phyloP scores from a whole-genome alignment of 2,888 invertebrate genomes.

The Yponomeuta sedellus region DNA sequence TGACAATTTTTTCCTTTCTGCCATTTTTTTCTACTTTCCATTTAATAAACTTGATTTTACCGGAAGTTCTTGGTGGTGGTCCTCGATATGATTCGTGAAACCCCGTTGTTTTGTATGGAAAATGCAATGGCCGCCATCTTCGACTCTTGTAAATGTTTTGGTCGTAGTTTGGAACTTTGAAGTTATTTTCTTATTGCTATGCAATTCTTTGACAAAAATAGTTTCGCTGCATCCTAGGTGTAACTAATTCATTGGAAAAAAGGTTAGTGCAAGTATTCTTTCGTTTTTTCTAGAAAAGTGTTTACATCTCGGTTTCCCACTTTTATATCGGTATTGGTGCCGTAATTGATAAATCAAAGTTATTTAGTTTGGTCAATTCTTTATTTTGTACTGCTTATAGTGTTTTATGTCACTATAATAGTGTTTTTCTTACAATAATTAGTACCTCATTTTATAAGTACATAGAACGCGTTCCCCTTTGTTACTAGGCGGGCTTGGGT shows the following conservation, averaged over 20 bases:
- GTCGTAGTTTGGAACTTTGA: conserved; percentile 74
- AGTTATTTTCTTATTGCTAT: conserved; percentile 64
- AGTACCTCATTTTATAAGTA: conserved; percentile 67
- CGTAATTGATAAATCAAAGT: conserved; percentile 53
- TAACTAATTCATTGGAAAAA: conserved; percentile 46
- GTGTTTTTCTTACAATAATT: conserved; percentile 36
- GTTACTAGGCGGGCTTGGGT: conserved; percentile 52
- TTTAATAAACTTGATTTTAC: conserved; percentile 28
- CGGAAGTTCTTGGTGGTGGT: conserved; percentile 46
- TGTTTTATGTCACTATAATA: conserved; percentile 17
- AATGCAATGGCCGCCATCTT: conserved; percentile 91
- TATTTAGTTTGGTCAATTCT: conserved; percentile 15
- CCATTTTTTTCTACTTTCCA: not conserved
- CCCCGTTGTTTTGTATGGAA: conserved; percentile 85
- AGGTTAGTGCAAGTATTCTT: conserved; percentile 59
- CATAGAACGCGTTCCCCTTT: conserved; percentile 55
- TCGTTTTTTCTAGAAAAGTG: conserved; percentile 75
- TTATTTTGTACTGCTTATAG: conserved; percentile 11
- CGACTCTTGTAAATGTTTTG: conserved; percentile 89
- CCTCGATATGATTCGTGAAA: conserved; percentile 67
- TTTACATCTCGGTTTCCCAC: conserved; percentile 85
- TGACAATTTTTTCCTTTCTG: not conserved
- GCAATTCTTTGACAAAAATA: conserved; percentile 62
- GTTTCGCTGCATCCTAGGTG: conserved; percentile 59
- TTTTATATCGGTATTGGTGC: conserved; percentile 76